Conservation (phyloP, 2,113 vertebrate species). For the Pedetes capensis region DNA sequence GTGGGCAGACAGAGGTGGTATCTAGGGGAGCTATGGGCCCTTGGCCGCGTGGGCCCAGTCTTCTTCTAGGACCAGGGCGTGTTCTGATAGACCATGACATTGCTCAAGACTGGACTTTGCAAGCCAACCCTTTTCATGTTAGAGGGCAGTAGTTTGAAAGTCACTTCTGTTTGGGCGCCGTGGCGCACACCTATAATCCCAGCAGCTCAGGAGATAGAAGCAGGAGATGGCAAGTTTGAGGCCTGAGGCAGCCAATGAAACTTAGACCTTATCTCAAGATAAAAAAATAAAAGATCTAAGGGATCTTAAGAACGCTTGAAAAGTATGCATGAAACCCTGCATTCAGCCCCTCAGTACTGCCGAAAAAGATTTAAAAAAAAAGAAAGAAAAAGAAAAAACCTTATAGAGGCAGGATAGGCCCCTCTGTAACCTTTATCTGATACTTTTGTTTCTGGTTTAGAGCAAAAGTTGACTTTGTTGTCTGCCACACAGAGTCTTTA, state of each 20-base stretch:
- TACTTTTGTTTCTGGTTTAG: neutral
- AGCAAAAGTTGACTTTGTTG: neutral
- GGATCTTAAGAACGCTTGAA: no score
- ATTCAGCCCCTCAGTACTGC: no score
- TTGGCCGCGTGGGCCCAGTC: fast-evolving
- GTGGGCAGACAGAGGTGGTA: neutral
- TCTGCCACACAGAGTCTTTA: neutral
- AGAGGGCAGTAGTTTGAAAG: neutral
- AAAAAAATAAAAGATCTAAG: no score
- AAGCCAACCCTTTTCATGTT: neutral
- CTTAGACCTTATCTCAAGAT: no score
- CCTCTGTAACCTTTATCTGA: neutral
- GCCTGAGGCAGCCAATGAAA: no score
- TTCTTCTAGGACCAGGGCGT: neutral
- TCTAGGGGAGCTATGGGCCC: neutral
- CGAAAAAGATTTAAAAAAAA: no score
- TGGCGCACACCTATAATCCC: no score
- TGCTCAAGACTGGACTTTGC: neutral
- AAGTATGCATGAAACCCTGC: no score
- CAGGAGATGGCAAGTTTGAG: no score
- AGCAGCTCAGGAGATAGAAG: no score
- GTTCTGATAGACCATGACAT: neutral
- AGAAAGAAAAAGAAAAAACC: no score
- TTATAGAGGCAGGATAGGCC: neutral
- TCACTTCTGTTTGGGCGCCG: no score